Evolutionary conservation across 2,113 vertebrate species (phyloP), one percentile per base, ranked within the genome.

Genomic region (Macroglossus sobrinus): DNA sequence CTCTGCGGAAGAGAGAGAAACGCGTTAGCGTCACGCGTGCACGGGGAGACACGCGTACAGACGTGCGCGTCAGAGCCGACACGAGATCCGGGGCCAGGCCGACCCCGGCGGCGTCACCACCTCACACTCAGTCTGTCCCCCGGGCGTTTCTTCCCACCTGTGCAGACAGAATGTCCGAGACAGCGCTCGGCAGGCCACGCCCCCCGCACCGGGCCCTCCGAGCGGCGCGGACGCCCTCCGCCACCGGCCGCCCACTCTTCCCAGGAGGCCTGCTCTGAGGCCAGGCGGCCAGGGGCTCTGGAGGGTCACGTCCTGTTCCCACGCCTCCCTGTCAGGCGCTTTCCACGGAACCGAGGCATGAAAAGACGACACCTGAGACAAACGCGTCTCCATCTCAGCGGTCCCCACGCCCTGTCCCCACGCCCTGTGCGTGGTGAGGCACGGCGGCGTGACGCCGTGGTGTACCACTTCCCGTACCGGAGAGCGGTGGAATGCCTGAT

Each of bases 1-100:
- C 99, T 99, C 99, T 99, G 96, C n/a, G 12, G 69, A 69, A 13
- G 82, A 90, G 30, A 92, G 10, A 78, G 4, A 78, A 57, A 26
- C 2, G 22, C 15, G 47, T 55, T 45, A 74, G 4, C 2, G 3
- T 5, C 21, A 30, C 2, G 3, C 12, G 26, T 15, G 1, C 4
- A 14, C 3, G 43, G 10, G 38, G 33, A 38, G 14, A 3, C 15
- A 47, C 4, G 30, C 30, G 21, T 1, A 40, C 22, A 47, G 12
- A 53, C 28, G 45, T 8, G 64, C 0, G 35, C 19, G 3, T 5
- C 4, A n/a, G 45, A 47, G 57, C 40, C 2, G 35, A 33, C 5
- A 47, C 21, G 45, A 40, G 57, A 12, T 0, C 15, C 19, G 11
- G 50, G 38, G 21, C n/a, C 8, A 66, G 33, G 30, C 19, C 19